Evolutionary conservation across 1,140 invertebrate species (phyloP).

Genomic region (Platyura marginata): DNA sequence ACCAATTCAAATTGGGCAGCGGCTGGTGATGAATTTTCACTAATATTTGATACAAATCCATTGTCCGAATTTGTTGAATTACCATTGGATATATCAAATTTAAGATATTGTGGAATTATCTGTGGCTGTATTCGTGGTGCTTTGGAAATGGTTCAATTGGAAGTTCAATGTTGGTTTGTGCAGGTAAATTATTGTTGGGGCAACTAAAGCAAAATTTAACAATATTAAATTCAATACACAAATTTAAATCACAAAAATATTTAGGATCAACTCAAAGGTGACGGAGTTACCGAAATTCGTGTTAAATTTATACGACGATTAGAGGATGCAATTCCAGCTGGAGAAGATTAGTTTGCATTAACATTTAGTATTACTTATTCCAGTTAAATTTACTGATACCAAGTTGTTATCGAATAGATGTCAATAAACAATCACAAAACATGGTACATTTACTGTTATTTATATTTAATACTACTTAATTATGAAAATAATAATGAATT

Average conservation of each 20-base stretch:
- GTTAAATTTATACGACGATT: constrained; percentile 90
- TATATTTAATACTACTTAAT: no score
- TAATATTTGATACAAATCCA: constrained; percentile 88
- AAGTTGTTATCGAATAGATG: no score
- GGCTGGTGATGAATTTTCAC: constrained; percentile 89
- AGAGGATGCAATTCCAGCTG: constrained; percentile 93
- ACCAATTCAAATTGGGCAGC: constrained; percentile 86
- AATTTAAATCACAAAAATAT: constrained; percentile 25
- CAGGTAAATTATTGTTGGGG: constrained; percentile 26
- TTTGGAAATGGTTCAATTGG: constrained; percentile 86
- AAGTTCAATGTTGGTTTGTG: constrained; percentile 61
- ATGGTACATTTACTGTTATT: no score
- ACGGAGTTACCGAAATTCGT: constrained; percentile 82
- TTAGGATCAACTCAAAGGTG: constrained; percentile 90
- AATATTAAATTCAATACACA: neutral
- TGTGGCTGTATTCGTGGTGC: constrained; percentile 87
- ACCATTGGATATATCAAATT: constrained; percentile 66
- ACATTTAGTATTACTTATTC: no score
- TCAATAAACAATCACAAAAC: no score
- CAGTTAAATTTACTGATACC: no score
- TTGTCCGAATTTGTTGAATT: constrained; percentile 97
- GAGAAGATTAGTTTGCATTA: constrained; percentile 92
- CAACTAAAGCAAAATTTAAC: neutral
- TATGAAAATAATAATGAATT: no score
- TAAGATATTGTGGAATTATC: constrained; percentile 91